Conservation (phyloP, 2,888 invertebrate species). For the Chorisops tibialis region DNA sequence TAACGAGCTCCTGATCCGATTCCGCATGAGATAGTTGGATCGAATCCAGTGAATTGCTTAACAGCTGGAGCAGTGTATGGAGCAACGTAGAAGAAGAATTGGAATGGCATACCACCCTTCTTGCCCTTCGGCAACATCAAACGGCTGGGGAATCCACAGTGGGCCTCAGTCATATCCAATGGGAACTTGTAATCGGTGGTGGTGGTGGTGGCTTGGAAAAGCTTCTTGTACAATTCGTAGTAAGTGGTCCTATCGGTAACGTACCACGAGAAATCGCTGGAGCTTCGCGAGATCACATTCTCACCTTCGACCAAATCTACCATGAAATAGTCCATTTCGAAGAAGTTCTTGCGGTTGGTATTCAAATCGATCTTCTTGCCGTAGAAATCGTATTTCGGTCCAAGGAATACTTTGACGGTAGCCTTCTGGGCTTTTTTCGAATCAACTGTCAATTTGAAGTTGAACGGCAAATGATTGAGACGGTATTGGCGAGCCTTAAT, state of each 20-base stretch:
- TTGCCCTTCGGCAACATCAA: constrained; percentile 64
- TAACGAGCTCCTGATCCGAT: constrained; percentile 53
- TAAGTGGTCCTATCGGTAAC: constrained; percentile 60
- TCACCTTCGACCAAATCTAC: constrained; percentile 60
- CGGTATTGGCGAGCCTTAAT: constrained; percentile 61
- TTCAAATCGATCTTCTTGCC: constrained; percentile 58
- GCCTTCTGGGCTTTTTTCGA: constrained; percentile 60
- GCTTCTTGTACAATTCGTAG: constrained; percentile 53
- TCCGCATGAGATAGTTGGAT: constrained; percentile 55
- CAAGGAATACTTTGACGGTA: constrained; percentile 66
- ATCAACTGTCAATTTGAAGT: constrained; percentile 56
- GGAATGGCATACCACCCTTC: constrained; percentile 61
- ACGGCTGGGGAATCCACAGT: constrained; percentile 61
- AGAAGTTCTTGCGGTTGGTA: constrained; percentile 61
- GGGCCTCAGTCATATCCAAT: constrained; percentile 53
- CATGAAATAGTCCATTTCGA: constrained; percentile 65
- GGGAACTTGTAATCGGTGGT: constrained; percentile 53
- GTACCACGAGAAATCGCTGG: constrained; percentile 63
- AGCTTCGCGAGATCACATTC: constrained; percentile 56
- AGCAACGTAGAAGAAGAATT: constrained; percentile 60
- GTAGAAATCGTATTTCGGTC: constrained; percentile 64
- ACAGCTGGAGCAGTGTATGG: constrained; percentile 54
- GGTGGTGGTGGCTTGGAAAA: constrained; percentile 53
- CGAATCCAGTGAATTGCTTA: constrained; percentile 53
- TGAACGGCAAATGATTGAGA: constrained; percentile 65